Evolutionary conservation across 2,888 invertebrate species (phyloP), one percentile per base, ranked within the genome.

Genomic region (Heliconius ismenius): DNA sequence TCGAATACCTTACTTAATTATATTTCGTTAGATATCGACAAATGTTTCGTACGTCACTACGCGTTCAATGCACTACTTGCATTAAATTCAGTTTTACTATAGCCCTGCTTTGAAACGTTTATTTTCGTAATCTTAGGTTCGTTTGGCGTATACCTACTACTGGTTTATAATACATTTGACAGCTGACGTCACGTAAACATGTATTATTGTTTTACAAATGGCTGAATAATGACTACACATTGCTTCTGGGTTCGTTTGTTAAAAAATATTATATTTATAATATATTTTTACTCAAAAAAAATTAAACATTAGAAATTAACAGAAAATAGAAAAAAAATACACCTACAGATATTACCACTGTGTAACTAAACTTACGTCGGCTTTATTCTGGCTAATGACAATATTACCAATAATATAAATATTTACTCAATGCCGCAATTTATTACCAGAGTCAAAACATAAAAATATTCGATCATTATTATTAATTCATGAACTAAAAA

Each of bases 41-140:
- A 73, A 43, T 18, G 21, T 13, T 21, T 21, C 21, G 26, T 3
- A 18, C 91, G 84, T 84, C 92, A 81, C 92, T 91, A 89, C 28
- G 76, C 76, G 83, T 87, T 89, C 91, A 90, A 87, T 90, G 92
- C 90, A 89, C 90, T 87, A 90, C 85, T 92, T 87, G 90, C 85
- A 92, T 88, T 92, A 92, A 92, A 90, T 90, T 91, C 90, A 87
- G 88, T 88, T 89, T 87, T 89, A 89, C 89, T 90, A 90, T 85
- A 70, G 75, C 75, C 65, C 72, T 76, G 86, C 83, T 86, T 84
- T 83, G 83, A 83, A 84, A 81, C 84, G 83, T 81, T 89, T 90
- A 90, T 90, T 90, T 90, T 90, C 83, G 88, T 89, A 86, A 88
- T 85, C 85, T 88, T 88, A 86, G 87, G 84, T 83, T 84, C 58